Conservation (phyloP, 1,140 invertebrate species). For the Drepana arcuata region DNA sequence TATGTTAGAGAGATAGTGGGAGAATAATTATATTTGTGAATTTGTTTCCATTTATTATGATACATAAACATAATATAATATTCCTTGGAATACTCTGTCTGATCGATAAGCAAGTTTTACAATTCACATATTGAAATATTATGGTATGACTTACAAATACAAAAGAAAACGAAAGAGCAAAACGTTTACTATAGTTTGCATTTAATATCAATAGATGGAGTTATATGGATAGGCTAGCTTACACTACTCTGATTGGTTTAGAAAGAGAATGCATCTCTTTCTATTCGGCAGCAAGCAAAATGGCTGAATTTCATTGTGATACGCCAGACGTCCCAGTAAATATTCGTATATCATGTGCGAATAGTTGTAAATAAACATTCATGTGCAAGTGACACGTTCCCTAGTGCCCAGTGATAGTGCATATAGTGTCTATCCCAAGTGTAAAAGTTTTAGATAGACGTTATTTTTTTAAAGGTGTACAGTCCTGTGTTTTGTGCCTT, state of each 20-base stretch:
- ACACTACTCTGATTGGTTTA: conserved; percentile 11
- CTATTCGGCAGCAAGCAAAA: conserved; percentile 42
- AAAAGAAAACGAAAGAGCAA: too few species aligned
- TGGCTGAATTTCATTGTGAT: conserved; percentile 57
- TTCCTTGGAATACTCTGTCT: too few species aligned
- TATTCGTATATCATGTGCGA: conserved; percentile 33
- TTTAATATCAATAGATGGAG: conserved; percentile 6
- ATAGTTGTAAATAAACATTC: conserved; percentile 53
- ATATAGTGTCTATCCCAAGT: conserved; percentile 36
- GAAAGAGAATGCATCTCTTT: conserved; percentile 17
- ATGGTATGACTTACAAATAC: too few species aligned
- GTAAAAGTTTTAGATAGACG: conserved; percentile 34
- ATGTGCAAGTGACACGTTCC: conserved; percentile 33
- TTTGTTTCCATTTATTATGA: too few species aligned
- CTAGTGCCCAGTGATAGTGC: conserved; percentile 34
- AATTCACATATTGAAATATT: too few species aligned
- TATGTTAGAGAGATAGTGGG: too few species aligned
- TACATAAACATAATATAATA: too few species aligned
- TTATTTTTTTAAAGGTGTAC: conserved; percentile 37
- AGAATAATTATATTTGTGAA: too few species aligned
- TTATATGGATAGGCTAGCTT: background rate
- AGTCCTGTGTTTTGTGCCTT: conserved; percentile 57
- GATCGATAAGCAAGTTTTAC: too few species aligned
- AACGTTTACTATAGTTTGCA: background rate
- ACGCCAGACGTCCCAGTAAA: conserved; percentile 50